Percentiles rank a stretch among this genome's conserved stretches.
Conservation (phyloP, 1,140 invertebrate genomes). For the Aphidius ervi region DNA sequence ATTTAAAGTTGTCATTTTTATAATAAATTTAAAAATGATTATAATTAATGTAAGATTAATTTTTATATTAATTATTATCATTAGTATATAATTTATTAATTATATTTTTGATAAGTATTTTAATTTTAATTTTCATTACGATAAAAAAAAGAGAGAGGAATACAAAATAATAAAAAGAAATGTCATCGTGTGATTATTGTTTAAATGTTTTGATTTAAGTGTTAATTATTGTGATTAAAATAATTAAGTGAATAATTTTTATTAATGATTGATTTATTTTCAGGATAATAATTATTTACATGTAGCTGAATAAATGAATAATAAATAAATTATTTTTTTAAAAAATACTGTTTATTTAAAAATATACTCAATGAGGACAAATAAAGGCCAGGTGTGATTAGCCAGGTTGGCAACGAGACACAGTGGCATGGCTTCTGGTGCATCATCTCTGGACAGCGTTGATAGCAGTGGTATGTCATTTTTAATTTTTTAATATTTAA, state of each 20-base stretch:
- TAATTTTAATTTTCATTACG: no score
- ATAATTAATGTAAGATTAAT: no score
- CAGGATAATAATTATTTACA: slow-evolving; percentile 41
- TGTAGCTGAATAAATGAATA: slow-evolving; percentile 32
- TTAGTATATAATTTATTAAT: no score
- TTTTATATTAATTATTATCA: no score
- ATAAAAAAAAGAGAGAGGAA: no score
- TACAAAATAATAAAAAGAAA: slow-evolving; percentile 15
- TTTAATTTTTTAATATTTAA: slow-evolving; percentile 23
- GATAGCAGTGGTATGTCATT: slow-evolving; percentile 50
- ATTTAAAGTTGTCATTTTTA: neutral
- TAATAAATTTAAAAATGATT: no score
- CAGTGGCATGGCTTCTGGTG: slow-evolving; percentile 52
- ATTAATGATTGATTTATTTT: slow-evolving; percentile 34
- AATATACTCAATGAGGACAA: no score
- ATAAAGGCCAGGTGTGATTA: neutral
- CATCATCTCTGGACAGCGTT: slow-evolving; percentile 53
- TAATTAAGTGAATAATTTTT: no score
- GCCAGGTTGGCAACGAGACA: neutral
- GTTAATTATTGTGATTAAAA: no score
- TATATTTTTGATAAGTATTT: no score
- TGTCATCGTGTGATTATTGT: slow-evolving; percentile 37
- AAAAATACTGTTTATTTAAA: no score
- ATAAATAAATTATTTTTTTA: slow-evolving; percentile 12
- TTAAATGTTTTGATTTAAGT: no score